Percentiles rank a stretch among this genome's conserved stretches.
These are phyloP conservation scores for Sebastes minor DNA, from an alignment of 2,797 vertebrate genomes.

Conservation along the genomic window DNA sequence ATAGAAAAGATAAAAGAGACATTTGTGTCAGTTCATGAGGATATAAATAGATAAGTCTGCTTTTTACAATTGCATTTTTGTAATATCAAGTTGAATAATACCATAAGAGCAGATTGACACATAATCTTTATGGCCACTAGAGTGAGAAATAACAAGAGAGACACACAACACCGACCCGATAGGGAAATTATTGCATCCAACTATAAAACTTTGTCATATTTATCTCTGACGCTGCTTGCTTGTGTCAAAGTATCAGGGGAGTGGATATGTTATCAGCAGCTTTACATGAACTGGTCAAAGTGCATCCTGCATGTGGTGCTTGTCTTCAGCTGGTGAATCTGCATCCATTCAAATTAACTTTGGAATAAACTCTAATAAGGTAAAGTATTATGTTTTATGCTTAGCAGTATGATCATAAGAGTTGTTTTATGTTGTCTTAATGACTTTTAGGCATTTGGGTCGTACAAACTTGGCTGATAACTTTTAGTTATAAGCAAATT, in stretches of 20 bases:
- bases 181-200: not conserved
- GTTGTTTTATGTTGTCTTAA: not conserved
- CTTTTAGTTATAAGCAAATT: constrained; percentile 24
- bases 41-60: not conserved
- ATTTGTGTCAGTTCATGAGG: not conserved
- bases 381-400: constrained; percentile 46
- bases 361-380: constrained; percentile 52
- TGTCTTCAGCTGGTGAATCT: constrained; percentile 20
- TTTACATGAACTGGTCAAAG: constrained; percentile 77
- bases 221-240: constrained; percentile 42
- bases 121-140: not conserved
- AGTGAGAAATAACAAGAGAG: not conserved
- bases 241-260: constrained; percentile 64
- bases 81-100: not conserved
- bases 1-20: not conserved
- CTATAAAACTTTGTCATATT: constrained; percentile 16
- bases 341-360: constrained; percentile 33
- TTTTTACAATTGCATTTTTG: not conserved
- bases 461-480: not conserved
- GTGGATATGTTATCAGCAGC: constrained; percentile 78
- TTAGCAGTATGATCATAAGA: not conserved
- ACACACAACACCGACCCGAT: not conserved
- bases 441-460: not conserved
- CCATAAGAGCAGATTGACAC: not conserved
- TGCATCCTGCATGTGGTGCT: constrained; percentile 46